Conservation (phyloP, 2,888 invertebrate species). For the Diaphora mendica region DNA sequence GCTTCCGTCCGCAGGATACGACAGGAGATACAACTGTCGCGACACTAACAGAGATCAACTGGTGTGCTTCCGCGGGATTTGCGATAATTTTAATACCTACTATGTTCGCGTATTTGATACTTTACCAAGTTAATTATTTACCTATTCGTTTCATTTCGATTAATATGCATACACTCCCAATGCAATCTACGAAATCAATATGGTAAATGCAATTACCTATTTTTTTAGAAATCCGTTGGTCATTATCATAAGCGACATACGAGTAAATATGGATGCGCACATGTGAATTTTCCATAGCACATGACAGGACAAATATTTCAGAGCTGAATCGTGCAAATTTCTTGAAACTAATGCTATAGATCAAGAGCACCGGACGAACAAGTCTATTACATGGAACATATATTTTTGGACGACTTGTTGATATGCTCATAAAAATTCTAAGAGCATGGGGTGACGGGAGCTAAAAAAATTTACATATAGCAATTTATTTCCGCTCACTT, state of each 20-base stretch:
- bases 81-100: slow-evolving; percentile 52
- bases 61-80: slow-evolving; percentile 72
- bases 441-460: slow-evolving; percentile 51
- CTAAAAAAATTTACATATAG: slow-evolving; percentile 55
- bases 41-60: slow-evolving; percentile 68
- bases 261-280: slow-evolving; percentile 2
- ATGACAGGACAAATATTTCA: slow-evolving; percentile 18
- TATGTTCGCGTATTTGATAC: not conserved
- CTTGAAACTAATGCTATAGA: slow-evolving; percentile 17
- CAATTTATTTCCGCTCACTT: slow-evolving; percentile 60
- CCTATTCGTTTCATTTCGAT: not conserved
- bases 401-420: slow-evolving; percentile 29
- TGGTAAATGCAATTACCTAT: not conserved
- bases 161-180: not conserved
- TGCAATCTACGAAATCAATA: not conserved
- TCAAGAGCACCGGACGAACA: slow-evolving; percentile 19
- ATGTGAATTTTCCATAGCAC: slow-evolving; percentile 10
- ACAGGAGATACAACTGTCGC: slow-evolving; percentile 73
- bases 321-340: slow-evolving; percentile 13
- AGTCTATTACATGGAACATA: slow-evolving; percentile 19
- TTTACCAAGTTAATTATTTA: not conserved
- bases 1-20: slow-evolving; percentile 81
- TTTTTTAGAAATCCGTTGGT: slow-evolving; percentile 1
- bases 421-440: slow-evolving; percentile 37
- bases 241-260: not conserved